Conservation (phyloP, 2,113 vertebrate species). For the Patagioenas fasciata region DNA sequence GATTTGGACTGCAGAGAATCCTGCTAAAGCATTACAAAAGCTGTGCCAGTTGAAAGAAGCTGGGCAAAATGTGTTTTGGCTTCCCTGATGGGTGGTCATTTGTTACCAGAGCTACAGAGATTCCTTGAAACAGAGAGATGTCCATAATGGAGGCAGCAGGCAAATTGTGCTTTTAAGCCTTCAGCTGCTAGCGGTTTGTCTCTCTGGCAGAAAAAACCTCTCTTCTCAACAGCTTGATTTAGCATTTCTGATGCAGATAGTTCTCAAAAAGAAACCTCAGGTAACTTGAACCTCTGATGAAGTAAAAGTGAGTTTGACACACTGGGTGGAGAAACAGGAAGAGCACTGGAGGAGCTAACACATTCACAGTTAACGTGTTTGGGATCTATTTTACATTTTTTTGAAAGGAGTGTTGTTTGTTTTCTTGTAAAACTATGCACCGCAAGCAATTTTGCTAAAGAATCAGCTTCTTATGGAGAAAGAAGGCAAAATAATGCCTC, state of each 20-base stretch:
- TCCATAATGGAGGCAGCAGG: background rate
- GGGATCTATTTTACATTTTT: background rate
- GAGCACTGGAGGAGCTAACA: background rate
- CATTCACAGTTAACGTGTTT: background rate
- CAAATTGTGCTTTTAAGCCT: background rate
- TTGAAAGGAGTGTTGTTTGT: background rate
- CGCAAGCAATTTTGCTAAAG: background rate
- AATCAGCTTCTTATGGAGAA: background rate
- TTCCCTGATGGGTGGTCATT: background rate
- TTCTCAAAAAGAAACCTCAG: background rate
- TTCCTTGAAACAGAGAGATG: background rate
- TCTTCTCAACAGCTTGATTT: background rate
- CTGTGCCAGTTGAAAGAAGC: background rate
- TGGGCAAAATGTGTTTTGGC: background rate
- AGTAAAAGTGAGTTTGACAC: background rate
- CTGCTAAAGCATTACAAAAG: background rate
- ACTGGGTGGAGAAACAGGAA: background rate
- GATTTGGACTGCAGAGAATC: background rate
- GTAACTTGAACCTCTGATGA: background rate
- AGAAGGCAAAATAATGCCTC: background rate
- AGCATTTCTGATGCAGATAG: background rate
- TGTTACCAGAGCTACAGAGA: background rate
- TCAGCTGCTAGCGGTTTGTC: background rate
- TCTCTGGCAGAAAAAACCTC: background rate
- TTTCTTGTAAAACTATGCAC: background rate